phyloP scores from a whole-genome alignment of 2,888 invertebrate species.

The Helobdella robusta region DNA sequence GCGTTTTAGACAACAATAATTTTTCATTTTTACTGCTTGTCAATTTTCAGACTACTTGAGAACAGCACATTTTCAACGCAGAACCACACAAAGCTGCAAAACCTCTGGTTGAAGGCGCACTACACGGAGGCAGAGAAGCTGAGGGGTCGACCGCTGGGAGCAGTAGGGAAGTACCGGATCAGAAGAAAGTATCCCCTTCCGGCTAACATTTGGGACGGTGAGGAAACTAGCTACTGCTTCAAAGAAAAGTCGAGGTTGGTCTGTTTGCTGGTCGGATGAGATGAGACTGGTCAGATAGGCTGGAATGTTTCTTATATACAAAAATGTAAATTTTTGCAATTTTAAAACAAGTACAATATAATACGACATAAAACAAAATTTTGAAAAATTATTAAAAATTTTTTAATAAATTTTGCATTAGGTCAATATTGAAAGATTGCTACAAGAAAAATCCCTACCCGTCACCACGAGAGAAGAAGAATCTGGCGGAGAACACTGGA shows the following conservation, averaged over 20 bases:
- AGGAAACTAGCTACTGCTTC: slow-evolving; percentile 98
- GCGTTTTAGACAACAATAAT: too few species aligned
- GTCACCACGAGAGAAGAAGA: slow-evolving; percentile 82
- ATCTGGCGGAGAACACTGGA: slow-evolving; percentile 79
- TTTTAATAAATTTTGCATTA: too few species aligned
- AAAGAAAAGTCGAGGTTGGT: slow-evolving; percentile 64
- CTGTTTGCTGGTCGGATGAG: too few species aligned
- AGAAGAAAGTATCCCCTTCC: slow-evolving; percentile 94
- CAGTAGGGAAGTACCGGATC: slow-evolving; percentile 74
- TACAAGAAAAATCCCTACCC: slow-evolving; percentile 80
- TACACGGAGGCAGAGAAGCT: slow-evolving; percentile 95
- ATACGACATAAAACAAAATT: too few species aligned
- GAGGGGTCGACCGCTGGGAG: slow-evolving; percentile 75
- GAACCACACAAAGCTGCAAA: slow-evolving; percentile 68
- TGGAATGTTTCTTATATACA: too few species aligned
- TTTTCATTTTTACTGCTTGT: too few species aligned
- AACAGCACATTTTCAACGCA: slow-evolving; percentile 86
- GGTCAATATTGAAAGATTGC: slow-evolving; percentile 83
- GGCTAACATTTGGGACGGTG: slow-evolving; percentile 97
- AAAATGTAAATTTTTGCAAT: too few species aligned
- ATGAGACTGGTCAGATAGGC: too few species aligned
- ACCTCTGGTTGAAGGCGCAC: slow-evolving; percentile 93
- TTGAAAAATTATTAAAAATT: too few species aligned
- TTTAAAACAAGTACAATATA: too few species aligned
- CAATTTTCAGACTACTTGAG: slow-evolving; percentile 83